phyloP scores from a whole-genome alignment of 1,140 invertebrate genomes.

The Trinorchestia longiramus region DNA sequence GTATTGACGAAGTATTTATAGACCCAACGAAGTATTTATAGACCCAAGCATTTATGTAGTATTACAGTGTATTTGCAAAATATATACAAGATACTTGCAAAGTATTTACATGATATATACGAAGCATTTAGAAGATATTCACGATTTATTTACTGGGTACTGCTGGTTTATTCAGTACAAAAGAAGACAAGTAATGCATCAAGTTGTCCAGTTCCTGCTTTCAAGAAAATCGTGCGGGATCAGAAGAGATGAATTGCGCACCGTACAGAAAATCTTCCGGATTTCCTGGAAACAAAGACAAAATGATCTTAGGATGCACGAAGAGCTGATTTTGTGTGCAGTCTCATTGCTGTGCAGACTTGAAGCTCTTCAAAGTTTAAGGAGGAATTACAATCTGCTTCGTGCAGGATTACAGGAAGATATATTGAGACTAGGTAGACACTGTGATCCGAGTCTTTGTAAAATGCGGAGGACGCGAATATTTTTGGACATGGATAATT shows the following conservation, averaged over 20 bases:
- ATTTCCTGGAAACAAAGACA: slow-evolving; percentile 3
- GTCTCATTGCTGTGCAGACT: not conserved
- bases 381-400: not conserved
- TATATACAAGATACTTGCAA: no score
- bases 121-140: not conserved
- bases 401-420: not conserved
- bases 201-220: slow-evolving; percentile 32
- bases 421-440: not conserved
- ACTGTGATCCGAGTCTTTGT: no score
- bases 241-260: slow-evolving; percentile 20
- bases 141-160: not conserved
- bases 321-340: not conserved
- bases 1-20: no score
- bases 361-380: not conserved
- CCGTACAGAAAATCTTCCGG: not conserved
- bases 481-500: no score
- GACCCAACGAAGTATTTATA: no score
- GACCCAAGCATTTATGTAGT: no score
- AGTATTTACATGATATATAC: no score
- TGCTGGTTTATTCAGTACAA: not conserved
- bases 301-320: not conserved
- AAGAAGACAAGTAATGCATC: not conserved
- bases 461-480: no score
- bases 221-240: not conserved
- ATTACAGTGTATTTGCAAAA: no score